Conservation (phyloP, 1,140 invertebrate species). For the Psix sp. region DNA sequence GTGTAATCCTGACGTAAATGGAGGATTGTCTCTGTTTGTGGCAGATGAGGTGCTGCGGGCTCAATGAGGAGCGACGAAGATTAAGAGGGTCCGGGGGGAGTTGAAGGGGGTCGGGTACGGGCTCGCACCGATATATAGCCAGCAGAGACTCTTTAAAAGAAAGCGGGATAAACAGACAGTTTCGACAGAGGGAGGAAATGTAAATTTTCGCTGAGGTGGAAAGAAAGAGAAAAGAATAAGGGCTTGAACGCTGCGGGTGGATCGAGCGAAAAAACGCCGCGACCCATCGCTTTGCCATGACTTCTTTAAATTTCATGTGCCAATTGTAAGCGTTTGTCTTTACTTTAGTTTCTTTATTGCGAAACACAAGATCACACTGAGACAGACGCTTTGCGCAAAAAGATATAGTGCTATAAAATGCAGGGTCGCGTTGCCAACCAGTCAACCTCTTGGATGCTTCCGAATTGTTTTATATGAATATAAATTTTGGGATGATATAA, state of each 20-base stretch:
- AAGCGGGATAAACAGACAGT: conserved; percentile 77
- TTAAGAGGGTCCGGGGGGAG: conserved; percentile 25
- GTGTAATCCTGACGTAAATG: conserved; percentile 75
- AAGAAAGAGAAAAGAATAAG: conserved; percentile 76
- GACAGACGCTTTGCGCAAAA: conserved; percentile 7
- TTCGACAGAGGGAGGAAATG: conserved; percentile 74
- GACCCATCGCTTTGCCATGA: conserved; percentile 58
- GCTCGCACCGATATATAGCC: conserved; percentile 61
- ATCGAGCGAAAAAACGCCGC: conserved; percentile 69
- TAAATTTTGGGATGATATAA: conserved; percentile 44
- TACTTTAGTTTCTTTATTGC: conserved; percentile 67
- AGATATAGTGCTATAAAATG: no score
- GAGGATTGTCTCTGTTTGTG: conserved; percentile 72
- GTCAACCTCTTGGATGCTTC: conserved; percentile 44
- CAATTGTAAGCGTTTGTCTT: conserved; percentile 76
- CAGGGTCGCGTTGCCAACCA: no score
- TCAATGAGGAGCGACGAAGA: conserved; percentile 59
- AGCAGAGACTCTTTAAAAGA: conserved; percentile 74
- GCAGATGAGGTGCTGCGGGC: conserved; percentile 71
- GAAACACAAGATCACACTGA: conserved; percentile 47
- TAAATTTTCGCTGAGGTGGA: conserved; percentile 77
- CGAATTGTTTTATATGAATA: conserved; percentile 62
- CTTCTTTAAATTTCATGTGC: conserved; percentile 77
- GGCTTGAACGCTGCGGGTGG: conserved; percentile 72
- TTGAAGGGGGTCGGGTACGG: conserved; percentile 16